Evolutionary conservation across 2,888 invertebrate genomes (phyloP).

Genomic region (Drosophila sordidula): DNA sequence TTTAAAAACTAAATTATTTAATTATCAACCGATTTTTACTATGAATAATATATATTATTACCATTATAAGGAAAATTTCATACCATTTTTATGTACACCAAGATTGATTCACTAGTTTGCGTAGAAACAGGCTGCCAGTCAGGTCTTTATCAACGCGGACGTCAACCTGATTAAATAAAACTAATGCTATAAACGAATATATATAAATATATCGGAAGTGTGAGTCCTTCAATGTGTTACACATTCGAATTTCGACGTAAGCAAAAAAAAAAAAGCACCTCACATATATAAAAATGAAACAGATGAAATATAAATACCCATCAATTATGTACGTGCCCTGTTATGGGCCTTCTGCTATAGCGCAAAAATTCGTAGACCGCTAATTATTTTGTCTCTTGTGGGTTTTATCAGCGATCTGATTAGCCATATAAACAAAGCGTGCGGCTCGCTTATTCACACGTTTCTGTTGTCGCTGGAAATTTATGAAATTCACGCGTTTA

Average conservation of each 20-base stretch:
- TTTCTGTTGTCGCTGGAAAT: constrained; percentile 62
- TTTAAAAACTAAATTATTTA: too few relatives aligned
- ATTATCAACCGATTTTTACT: too few relatives aligned
- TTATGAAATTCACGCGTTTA: constrained; percentile 65
- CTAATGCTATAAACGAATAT: too few relatives aligned
- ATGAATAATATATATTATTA: background rate
- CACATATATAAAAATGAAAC: background rate
- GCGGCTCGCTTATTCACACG: constrained; percentile 67
- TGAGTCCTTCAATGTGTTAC: background rate
- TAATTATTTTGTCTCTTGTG: constrained; percentile 26
- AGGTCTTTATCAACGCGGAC: background rate
- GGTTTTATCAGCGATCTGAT: constrained; percentile 68
- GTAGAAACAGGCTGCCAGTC: background rate
- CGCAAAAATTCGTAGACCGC: constrained; percentile 9
- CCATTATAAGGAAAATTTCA: background rate
- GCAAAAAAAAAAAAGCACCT: too few relatives aligned
- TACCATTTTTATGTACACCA: background rate
- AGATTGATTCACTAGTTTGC: background rate
- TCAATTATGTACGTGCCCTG: constrained; percentile 21
- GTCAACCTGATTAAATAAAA: constrained; percentile 7
- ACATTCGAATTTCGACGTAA: background rate
- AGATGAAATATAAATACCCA: background rate
- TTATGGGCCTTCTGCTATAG: background rate
- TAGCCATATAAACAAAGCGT: constrained; percentile 61
- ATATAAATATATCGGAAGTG: background rate